phyloP scores from a whole-genome alignment of 2,797 vertebrate genomes.

The Cossypha niveicapilla region DNA sequence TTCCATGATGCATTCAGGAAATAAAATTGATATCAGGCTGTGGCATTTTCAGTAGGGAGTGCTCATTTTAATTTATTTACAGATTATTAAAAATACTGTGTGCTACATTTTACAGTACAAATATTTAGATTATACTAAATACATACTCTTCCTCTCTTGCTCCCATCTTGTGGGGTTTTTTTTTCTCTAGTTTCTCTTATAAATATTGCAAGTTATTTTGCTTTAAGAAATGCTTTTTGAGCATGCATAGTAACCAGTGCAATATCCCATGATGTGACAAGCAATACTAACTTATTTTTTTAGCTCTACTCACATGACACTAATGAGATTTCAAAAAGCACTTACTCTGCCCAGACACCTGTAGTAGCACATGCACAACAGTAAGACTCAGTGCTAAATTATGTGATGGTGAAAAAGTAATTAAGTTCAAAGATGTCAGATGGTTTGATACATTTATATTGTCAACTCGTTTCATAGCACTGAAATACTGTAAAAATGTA shows the following conservation, averaged over 20 bases:
- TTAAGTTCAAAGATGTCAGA: background rate
- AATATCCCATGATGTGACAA: background rate
- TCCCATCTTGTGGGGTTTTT: background rate
- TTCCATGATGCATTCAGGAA: background rate
- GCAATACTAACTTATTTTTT: background rate
- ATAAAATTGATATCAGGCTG: background rate
- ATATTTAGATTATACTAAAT: background rate
- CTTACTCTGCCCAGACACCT: background rate
- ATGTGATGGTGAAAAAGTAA: background rate
- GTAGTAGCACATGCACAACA: background rate
- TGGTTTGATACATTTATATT: background rate
- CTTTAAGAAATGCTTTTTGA: background rate
- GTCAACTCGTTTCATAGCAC: background rate
- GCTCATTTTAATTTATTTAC: background rate
- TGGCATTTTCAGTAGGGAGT: background rate
- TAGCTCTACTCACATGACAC: background rate
- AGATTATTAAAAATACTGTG: background rate
- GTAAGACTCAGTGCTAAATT: background rate
- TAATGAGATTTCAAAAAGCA: background rate
- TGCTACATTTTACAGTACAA: background rate
- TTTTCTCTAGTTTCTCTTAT: background rate
- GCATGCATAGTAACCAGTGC: background rate
- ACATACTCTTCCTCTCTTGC: background rate
- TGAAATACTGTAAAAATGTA: background rate
- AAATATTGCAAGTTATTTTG: background rate